A percentile compares a stretch with the other conserved stretches of the same genome.
Evolutionary conservation across 2,888 invertebrate species (phyloP).

Genomic region (Sphaeridia pumilis): DNA sequence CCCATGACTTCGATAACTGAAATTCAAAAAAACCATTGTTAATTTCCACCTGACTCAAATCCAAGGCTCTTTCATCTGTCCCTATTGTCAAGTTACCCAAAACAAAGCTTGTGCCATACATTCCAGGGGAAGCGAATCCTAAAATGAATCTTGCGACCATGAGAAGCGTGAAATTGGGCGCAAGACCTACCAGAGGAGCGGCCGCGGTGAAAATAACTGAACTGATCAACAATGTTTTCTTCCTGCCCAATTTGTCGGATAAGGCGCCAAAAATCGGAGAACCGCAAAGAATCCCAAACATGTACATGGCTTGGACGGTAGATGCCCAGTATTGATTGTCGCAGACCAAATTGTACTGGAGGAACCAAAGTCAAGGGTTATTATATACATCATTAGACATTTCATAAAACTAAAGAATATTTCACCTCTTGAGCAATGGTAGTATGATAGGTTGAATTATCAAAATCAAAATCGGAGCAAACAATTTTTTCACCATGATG

Average conservation of each 20-base stretch:
- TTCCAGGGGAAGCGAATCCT: slow-evolving; percentile 25
- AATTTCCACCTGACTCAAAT: neutral
- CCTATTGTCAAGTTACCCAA: slow-evolving; percentile 18
- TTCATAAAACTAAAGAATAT: neutral
- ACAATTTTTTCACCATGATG: slow-evolving; percentile 4
- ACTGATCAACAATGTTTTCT: slow-evolving; percentile 20
- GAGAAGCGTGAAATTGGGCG: slow-evolving; percentile 21
- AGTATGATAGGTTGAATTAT: slow-evolving; percentile 27
- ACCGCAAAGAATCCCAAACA: slow-evolving; percentile 30
- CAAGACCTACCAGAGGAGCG: slow-evolving; percentile 22
- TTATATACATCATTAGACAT: neutral
- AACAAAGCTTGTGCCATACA: slow-evolving; percentile 31
- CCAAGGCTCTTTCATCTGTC: neutral
- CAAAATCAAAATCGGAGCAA: slow-evolving; percentile 22
- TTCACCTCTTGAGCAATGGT: slow-evolving; percentile 26
- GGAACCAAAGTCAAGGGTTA: too few relatives aligned
- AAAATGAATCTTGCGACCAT: slow-evolving; percentile 27
- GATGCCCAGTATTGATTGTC: slow-evolving; percentile 18
- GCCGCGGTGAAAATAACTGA: slow-evolving; percentile 24
- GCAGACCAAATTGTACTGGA: slow-evolving; percentile 26
- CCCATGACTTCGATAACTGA: slow-evolving; percentile 25
- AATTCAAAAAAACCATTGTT: slow-evolving; percentile 1
- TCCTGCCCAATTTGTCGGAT: slow-evolving; percentile 28
- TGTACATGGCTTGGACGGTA: slow-evolving; percentile 29
- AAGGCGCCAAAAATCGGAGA: slow-evolving; percentile 30